These are phyloP conservation scores for Protaetia brevitarsis DNA, from an alignment of 1,140 invertebrate species.

Conservation along the genomic window DNA sequence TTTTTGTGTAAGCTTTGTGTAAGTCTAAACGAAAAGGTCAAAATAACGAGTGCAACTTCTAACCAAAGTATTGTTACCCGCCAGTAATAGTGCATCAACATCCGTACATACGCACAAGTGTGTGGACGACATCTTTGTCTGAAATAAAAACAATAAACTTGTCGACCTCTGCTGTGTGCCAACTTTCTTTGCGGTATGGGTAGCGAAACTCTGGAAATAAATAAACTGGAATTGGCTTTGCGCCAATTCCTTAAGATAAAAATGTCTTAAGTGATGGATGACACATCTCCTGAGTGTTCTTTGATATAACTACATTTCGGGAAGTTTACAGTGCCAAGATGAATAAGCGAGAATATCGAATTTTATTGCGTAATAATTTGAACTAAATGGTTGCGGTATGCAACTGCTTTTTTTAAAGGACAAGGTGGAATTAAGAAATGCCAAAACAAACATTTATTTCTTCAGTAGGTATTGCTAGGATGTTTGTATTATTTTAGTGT, in stretches of 20 bases:
- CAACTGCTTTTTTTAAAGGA: too few species aligned
- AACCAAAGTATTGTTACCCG: neutral
- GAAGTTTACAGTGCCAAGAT: neutral
- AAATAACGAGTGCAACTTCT: neutral
- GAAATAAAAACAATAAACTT: slow-evolving; percentile 4
- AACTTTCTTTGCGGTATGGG: slow-evolving; percentile 3
- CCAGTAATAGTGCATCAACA: neutral
- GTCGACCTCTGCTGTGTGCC: neutral
- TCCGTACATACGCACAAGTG: neutral
- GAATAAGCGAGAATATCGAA: neutral
- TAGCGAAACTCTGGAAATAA: slow-evolving; percentile 13
- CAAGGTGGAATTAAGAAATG: too few species aligned
- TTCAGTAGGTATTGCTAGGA: too few species aligned
- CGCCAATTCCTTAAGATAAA: neutral
- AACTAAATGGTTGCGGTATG: neutral
- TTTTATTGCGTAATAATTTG: neutral
- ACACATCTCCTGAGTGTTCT: neutral
- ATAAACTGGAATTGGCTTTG: neutral
- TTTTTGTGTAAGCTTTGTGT: too few species aligned
- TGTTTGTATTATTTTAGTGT: too few species aligned
- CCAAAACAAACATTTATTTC: too few species aligned
- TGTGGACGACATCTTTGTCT: neutral
- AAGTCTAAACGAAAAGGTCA: too few species aligned
- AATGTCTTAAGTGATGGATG: neutral
- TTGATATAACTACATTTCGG: neutral